A percentile compares a stretch with the other conserved stretches of the same genome.
Conservation (phyloP, 1,140 invertebrate species). For the Antheraea mylitta region DNA sequence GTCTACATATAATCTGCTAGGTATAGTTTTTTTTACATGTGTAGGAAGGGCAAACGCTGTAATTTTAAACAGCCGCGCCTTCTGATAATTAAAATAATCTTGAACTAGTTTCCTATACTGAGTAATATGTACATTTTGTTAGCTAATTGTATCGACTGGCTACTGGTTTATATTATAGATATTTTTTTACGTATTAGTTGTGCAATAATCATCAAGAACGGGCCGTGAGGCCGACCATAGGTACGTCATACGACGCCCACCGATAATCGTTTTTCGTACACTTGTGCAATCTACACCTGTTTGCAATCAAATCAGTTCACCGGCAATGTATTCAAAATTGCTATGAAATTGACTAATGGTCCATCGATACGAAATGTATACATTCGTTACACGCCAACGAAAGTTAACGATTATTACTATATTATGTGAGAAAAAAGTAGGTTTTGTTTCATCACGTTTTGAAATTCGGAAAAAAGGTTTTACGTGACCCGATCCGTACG, state of each 20-base stretch:
- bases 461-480: constrained; percentile 27
- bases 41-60: background rate
- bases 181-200: background rate
- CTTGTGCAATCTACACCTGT: constrained; percentile 56
- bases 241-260: constrained; percentile 39
- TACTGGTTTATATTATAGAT: background rate
- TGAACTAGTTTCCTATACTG: constrained; percentile 60
- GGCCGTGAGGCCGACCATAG: constrained; percentile 26
- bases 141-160: constrained; percentile 10
- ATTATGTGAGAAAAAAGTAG: constrained; percentile 14
- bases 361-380: constrained; percentile 37
- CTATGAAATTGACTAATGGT: constrained; percentile 51
- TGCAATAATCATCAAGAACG: constrained; percentile 34
- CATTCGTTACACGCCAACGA: constrained; percentile 38
- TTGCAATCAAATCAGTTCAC: constrained; percentile 40
- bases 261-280: constrained; percentile 39
- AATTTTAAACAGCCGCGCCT: constrained; percentile 22
- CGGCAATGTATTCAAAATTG: constrained; percentile 31
- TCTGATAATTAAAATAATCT: constrained; percentile 63
- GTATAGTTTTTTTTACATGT: background rate
- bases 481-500: constrained; percentile 32
- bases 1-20: too few relatives aligned
- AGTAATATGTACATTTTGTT: constrained; percentile 30
- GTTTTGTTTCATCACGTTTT: constrained; percentile 32
- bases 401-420: constrained; percentile 26